Percentiles rank a stretch among this genome's conserved stretches.
These are phyloP conservation scores for Laspeyria flexula DNA, from an alignment of 2,888 invertebrate species.

Conservation along the genomic window DNA sequence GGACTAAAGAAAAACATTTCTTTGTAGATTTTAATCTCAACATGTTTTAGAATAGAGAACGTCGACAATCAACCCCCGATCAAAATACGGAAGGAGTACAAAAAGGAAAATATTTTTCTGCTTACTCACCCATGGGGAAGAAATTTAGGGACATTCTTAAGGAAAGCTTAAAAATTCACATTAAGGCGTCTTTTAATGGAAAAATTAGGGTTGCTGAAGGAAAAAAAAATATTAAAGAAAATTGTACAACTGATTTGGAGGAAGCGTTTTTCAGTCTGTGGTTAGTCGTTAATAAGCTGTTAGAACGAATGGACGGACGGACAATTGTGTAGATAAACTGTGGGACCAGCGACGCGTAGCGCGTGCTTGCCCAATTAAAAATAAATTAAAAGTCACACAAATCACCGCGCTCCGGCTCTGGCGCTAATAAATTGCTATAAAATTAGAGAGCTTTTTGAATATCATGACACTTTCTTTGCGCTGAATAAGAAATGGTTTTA, in stretches of 20 bases:
- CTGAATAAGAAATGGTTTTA: conserved; percentile 10
- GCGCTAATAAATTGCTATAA: conserved; percentile 14
- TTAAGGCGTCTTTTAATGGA: conserved; percentile 19
- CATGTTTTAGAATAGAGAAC: background rate
- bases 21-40: conserved; percentile 1
- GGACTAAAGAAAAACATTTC: background rate
- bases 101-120: conserved; percentile 22
- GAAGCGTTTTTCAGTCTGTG: background rate
- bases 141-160: conserved; percentile 15
- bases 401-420: conserved; percentile 8
- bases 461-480: too few species aligned
- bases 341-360: conserved; percentile 16
- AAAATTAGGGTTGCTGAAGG: conserved; percentile 5
- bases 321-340: conserved; percentile 22
- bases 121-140: conserved; percentile 18
- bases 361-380: conserved; percentile 32
- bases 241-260: background rate
- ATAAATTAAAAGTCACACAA: conserved; percentile 38
- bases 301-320: conserved; percentile 1
- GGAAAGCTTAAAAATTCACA: conserved; percentile 26
- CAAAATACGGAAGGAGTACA: conserved; percentile 17
- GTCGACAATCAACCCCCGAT: background rate
- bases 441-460: conserved; percentile 13
- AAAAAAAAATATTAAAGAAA: conserved; percentile 4
- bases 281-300: conserved; percentile 11